Percentiles rank a stretch among this genome's conserved stretches.
Evolutionary conservation across 2,797 vertebrate genomes (phyloP).

Genomic region (Urosaurus nigricauda): DNA sequence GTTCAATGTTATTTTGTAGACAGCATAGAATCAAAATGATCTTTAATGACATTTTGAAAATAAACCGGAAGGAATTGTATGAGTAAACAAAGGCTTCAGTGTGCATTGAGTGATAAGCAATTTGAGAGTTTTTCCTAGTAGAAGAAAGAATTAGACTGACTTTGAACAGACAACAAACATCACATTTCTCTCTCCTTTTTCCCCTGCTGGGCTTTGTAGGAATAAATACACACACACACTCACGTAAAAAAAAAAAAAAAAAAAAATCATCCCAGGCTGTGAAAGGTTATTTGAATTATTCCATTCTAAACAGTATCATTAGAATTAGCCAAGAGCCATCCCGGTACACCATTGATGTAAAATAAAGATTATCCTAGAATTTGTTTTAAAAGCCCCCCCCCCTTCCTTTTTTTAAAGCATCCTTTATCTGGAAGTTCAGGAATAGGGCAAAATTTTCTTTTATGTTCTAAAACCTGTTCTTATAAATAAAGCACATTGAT

Average conservation of each 20-base stretch:
- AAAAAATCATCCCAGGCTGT: background rate
- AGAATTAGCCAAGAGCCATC: background rate
- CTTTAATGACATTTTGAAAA: conserved; percentile 19
- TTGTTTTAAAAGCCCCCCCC: background rate
- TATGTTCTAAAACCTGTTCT: background rate
- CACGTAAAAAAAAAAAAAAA: background rate
- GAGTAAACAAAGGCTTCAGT: conserved; percentile 8
- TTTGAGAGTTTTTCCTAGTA: conserved; percentile 1
- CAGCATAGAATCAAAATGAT: conserved; percentile 14
- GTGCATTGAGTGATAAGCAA: conserved; percentile 32
- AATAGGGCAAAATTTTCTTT: background rate
- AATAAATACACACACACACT: background rate
- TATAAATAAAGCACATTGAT: background rate
- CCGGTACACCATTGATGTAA: background rate
- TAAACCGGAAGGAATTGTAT: conserved; percentile 22
- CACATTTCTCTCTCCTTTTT: background rate
- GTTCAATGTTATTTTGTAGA: conserved; percentile 8
- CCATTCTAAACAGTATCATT: conserved; percentile 11
- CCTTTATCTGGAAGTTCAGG: background rate
- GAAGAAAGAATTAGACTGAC: conserved; percentile 21
- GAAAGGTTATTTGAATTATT: conserved; percentile 2
- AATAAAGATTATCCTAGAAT: background rate
- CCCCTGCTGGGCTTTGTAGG: background rate
- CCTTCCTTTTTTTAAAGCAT: background rate
- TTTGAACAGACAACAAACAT: conserved; percentile 25